Base-by-base conservation (phyloP, 2,797 vertebrate genomes). In the Channa striata region DNA sequence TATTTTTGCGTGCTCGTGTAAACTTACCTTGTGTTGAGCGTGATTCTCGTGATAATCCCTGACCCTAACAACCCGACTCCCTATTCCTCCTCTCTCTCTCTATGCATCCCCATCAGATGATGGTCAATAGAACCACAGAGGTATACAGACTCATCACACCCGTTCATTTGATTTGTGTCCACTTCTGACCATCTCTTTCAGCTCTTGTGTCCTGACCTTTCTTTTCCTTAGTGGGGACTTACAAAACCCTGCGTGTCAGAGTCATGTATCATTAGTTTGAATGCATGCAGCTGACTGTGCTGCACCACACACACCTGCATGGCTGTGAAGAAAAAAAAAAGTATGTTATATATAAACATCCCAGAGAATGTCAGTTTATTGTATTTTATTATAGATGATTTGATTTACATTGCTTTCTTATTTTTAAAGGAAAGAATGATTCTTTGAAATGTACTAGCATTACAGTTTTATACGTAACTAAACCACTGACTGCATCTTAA, bases 81-180 rank as follows among this genome's bases (percentile, higher is more conserved):
- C 75, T 83, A 59, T 77, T 44, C 73, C 82, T 59, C 70, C 67
- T 71, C 94, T 93, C 74, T 89, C 59, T 90, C 63, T 74, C 93
- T 92, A 84, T 93, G 92, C 90, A 52, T 93, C 91, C 92, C 93
- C 93, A 90, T 93, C 96, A 99, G 98, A 99, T 99, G 98, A 99
- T 99, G 98, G 97, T 99, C 94, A 99, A 99, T 96, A 98, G 98
- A 94, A 99, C 97, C 74, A 99, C 98, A 4, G 98, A 99, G 98
- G 97, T 99, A 99, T 93, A 92, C 90, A 85, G 65, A 89, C 74
- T 73, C 48, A 53, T 61, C 70, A 70, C 7, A n/a, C 63, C 47
- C 56, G 52, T 72, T 69, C 14, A 34, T 80, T 44, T 59, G 19
- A 58, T 63, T 68, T 2, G 65, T 61, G 49, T n/a, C 58, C 60